These are phyloP conservation scores for Pseudorectes ferrugineus DNA, from an alignment of 2,113 vertebrate species.

Conservation along the genomic window DNA sequence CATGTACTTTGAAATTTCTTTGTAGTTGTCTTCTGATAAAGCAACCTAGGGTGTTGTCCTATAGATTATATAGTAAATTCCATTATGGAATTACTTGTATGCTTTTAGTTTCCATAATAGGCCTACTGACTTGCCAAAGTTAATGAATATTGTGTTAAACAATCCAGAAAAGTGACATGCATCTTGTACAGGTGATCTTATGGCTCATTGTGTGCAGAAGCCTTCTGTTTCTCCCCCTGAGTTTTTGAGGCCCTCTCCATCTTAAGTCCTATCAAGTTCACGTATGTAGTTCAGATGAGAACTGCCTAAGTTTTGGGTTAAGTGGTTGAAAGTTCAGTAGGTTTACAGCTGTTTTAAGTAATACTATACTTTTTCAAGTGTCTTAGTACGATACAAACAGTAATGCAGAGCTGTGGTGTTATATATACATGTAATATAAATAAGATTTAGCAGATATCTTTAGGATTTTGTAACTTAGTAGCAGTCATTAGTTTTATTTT, in stretches of 20 bases:
- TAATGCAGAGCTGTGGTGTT: neutral
- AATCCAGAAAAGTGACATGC: neutral
- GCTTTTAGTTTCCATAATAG: neutral
- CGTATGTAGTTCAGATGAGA: neutral
- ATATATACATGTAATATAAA: neutral
- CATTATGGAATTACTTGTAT: neutral
- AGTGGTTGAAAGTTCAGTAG: neutral
- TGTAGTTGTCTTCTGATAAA: neutral
- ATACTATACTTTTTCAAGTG: neutral
- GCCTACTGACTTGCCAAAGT: neutral
- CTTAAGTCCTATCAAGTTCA: neutral
- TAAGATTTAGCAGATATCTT: neutral
- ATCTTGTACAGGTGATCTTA: neutral
- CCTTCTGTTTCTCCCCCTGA: neutral
- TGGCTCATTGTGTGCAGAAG: neutral
- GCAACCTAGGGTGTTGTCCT: neutral
- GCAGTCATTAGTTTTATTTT: neutral
- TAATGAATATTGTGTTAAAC: neutral
- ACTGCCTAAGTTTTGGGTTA: neutral
- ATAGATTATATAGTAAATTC: neutral
- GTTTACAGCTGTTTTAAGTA: neutral
- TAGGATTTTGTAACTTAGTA: neutral
- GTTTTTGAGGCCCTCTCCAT: neutral
- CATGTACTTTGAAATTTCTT: neutral
- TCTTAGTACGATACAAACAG: neutral